Conservation (phyloP, 2,113 vertebrate species). For the Camelus bactrianus region DNA sequence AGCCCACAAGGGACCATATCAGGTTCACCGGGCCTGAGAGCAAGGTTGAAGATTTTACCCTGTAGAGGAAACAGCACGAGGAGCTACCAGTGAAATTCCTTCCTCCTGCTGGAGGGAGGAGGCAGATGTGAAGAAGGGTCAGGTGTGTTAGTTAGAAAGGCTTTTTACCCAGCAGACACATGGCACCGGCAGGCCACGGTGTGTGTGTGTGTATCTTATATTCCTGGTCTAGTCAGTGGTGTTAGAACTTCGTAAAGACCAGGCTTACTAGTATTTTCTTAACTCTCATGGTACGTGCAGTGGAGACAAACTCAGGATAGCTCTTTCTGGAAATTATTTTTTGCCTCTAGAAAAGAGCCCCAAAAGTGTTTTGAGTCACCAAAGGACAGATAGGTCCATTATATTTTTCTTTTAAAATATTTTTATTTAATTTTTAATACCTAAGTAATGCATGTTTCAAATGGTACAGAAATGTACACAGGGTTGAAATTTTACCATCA, state of each 20-base stretch:
- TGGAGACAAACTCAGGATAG: not conserved
- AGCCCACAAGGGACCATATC: constrained; percentile 31
- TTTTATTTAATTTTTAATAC: constrained; percentile 40
- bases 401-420: constrained; percentile 42
- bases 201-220: not conserved
- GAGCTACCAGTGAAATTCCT: not conserved
- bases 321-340: constrained; percentile 43
- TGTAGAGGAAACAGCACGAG: constrained; percentile 15
- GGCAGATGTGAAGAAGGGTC: not conserved
- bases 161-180: not conserved
- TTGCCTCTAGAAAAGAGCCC: not conserved
- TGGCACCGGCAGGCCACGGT: not conserved
- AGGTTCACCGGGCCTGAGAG: constrained; percentile 29
- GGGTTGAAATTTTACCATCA: not conserved
- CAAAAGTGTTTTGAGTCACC: not conserved
- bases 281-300: not conserved
- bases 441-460: not conserved
- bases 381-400: not conserved
- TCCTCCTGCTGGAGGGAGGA: constrained; percentile 32
- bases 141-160: not conserved
- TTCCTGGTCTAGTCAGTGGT: not conserved
- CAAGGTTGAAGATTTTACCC: not conserved
- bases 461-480: not conserved
- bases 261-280: not conserved
- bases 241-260: not conserved